Percentiles rank a stretch among this genome's conserved stretches.
Conservation (phyloP, 2,888 invertebrate species). For the Dastarcus helophoroides region DNA sequence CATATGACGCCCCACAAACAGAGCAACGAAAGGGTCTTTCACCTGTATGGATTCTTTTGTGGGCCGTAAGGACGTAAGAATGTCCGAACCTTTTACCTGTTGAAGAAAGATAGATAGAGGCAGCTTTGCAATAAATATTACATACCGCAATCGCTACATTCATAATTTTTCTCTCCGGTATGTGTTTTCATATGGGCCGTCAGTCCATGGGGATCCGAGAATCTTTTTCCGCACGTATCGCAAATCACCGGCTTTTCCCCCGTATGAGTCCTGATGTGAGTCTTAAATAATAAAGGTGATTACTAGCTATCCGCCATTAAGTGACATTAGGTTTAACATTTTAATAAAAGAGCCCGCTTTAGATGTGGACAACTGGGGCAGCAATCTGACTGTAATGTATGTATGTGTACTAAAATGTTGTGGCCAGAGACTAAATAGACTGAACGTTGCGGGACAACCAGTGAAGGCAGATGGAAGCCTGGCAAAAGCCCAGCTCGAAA, state of each 20-base stretch:
- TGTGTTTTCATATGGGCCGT: constrained; percentile 31
- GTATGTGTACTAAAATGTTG: too few relatives aligned
- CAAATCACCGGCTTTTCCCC: constrained; percentile 31
- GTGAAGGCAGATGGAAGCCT: too few relatives aligned
- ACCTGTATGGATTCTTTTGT: constrained; percentile 30
- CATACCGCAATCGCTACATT: constrained; percentile 30
- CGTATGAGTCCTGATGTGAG: constrained; percentile 30
- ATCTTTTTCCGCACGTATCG: constrained; percentile 30
- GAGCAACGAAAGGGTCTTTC: constrained; percentile 31
- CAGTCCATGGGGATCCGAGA: constrained; percentile 29
- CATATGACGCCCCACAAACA: constrained; percentile 28
- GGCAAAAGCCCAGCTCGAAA: too few relatives aligned
- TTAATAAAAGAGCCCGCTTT: too few relatives aligned
- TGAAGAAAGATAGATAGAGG: constrained; percentile 9
- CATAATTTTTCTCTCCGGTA: constrained; percentile 31
- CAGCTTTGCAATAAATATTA: constrained; percentile 1
- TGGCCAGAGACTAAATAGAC: too few relatives aligned
- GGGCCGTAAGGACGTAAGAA: constrained; percentile 30
- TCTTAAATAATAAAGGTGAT: too few relatives aligned
- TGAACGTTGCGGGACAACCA: too few relatives aligned
- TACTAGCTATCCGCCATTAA: too few relatives aligned
- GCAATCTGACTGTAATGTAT: too few relatives aligned
- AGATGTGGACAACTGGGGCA: too few relatives aligned
- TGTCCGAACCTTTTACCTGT: constrained; percentile 30
- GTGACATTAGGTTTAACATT: too few relatives aligned